Conservation (phyloP, 1,140 invertebrate species). For the Acyrthosiphon pisum region DNA sequence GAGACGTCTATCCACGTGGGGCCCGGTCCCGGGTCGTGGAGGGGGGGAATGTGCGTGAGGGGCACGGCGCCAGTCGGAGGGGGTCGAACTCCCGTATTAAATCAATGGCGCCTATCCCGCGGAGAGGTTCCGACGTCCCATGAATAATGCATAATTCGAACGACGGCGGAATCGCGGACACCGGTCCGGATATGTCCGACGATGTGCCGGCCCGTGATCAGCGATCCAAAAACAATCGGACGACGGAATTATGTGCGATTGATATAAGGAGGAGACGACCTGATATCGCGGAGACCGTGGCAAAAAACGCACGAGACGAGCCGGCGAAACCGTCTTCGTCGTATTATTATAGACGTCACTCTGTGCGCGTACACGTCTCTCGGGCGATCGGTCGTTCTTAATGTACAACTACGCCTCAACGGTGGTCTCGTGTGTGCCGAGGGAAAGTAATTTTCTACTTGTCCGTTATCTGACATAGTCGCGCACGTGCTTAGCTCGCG, state of each 20-base stretch:
- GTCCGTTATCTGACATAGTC: background rate
- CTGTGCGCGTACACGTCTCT: background rate
- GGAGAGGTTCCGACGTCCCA: background rate
- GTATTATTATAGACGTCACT: no score
- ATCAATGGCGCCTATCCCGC: slow-evolving; percentile 23
- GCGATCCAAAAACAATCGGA: slow-evolving; percentile 2
- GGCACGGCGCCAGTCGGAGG: background rate
- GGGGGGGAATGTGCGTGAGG: background rate
- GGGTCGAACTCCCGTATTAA: background rate
- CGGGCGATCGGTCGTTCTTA: background rate
- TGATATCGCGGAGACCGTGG: no score
- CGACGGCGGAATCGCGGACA: background rate
- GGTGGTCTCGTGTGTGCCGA: no score
- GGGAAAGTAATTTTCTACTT: background rate
- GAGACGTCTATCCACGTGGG: background rate
- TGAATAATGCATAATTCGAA: background rate
- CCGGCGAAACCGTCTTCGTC: background rate
- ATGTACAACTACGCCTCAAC: background rate
- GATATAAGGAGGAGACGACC: background rate
- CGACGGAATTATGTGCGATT: background rate
- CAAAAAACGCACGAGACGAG: background rate
- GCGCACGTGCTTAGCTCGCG: no score
- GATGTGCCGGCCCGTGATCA: background rate
- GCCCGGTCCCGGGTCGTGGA: no score
- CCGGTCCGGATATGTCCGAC: background rate